Conservation (phyloP, 1,140 invertebrate genomes). For the Steinernema feltiae region DNA sequence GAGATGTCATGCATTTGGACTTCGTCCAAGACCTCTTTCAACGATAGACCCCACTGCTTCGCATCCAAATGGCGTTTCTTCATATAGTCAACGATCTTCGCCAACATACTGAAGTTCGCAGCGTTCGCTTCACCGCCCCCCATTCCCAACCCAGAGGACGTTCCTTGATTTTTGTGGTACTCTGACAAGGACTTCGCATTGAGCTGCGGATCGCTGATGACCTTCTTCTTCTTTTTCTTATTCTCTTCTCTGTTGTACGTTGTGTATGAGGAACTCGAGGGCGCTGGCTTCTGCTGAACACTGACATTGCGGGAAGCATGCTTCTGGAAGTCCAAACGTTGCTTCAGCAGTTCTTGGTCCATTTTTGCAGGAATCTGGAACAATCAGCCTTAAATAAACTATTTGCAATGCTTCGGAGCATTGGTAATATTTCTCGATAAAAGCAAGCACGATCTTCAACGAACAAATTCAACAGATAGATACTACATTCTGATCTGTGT, state of each 20-base stretch:
- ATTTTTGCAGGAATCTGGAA: neutral
- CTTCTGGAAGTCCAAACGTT: neutral
- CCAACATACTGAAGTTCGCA: slow-evolving; percentile 85
- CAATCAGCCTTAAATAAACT: too few species aligned
- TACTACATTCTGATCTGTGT: too few species aligned
- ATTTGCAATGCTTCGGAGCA: too few species aligned
- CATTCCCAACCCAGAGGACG: neutral
- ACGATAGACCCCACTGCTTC: slow-evolving; percentile 77
- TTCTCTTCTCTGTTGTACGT: neutral
- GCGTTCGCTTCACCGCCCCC: slow-evolving; percentile 59
- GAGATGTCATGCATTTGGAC: slow-evolving; percentile 91
- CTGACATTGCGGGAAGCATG: neutral
- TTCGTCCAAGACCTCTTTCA: slow-evolving; percentile 95
- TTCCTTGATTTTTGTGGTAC: neutral
- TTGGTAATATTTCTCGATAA: too few species aligned
- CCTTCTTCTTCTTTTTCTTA: neutral
- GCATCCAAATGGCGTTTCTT: slow-evolving; percentile 80
- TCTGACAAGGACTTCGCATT: neutral
- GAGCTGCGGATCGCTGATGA: neutral
- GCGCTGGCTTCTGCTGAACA: neutral
- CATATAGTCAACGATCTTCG: slow-evolving; percentile 96
- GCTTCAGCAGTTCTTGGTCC: neutral
- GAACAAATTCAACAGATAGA: too few species aligned
- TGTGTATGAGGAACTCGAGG: neutral
- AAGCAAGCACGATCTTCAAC: too few species aligned